Conservation (phyloP, 2,113 vertebrate genomes). For the Lamprotornis superbus region DNA sequence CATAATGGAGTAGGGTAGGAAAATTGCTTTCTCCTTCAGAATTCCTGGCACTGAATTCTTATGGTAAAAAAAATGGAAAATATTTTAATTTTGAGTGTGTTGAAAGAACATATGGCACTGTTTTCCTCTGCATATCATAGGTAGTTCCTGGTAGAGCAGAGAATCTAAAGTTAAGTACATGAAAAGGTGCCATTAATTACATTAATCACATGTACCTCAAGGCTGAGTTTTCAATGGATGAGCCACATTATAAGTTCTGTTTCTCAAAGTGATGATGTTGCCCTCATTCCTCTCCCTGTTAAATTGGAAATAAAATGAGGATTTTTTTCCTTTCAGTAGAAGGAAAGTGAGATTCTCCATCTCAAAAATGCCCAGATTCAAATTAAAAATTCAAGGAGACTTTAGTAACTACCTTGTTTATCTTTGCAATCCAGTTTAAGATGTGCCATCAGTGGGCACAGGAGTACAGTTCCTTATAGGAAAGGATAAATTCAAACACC, state of each 20-base stretch:
- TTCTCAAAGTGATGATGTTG: neutral
- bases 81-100: neutral
- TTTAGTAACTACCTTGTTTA: neutral
- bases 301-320: neutral
- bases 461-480: neutral
- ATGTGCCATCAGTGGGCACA: neutral
- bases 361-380: neutral
- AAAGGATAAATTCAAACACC: neutral
- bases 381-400: neutral
- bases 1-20: neutral
- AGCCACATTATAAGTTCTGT: neutral
- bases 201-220: neutral
- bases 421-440: neutral
- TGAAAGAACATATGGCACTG: neutral
- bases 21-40: neutral
- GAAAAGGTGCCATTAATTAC: neutral
- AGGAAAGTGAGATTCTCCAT: neutral
- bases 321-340: neutral
- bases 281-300: neutral
- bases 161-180: neutral
- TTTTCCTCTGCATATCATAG: neutral
- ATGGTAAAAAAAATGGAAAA: neutral
- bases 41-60: neutral
- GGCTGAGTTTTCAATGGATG: neutral
- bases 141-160: neutral